Base-by-base conservation (phyloP, 2,113 vertebrate genomes). In the Acanthisitta chloris region DNA sequence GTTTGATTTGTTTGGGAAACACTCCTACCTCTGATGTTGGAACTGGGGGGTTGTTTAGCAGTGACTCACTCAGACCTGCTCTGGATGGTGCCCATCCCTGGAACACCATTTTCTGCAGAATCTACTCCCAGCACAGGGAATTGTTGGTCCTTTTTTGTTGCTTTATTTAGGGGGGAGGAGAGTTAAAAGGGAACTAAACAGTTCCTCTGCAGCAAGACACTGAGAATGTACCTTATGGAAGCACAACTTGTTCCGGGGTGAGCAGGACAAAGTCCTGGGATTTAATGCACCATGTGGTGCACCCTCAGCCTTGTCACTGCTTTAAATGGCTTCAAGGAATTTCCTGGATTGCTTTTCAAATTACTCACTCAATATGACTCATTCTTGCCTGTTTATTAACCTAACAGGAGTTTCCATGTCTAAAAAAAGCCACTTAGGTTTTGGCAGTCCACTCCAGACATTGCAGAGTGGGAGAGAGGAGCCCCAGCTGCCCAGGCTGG, bases 161-260 rank as follows among this genome's bases (percentile, higher is more conserved):
- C n/a, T n/a, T n/a, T n/a, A n/a, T n/a, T n/a, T n/a, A n/a, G n/a
- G n/a, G n/a, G n/a, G n/a, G n/a, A n/a, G n/a, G n/a, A n/a, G n/a
- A n/a, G n/a, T n/a, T n/a, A n/a, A n/a, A n/a, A 28, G 26, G 23
- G 13, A 92, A 17, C 38, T 31, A 17, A 73, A 26, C 28, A 23
- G 25, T 14, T 90, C 17, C 12, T 81, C 11, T 81, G 25, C 61
- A 74, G n/a, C 17, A 8, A 65, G 31, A 73, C 59, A 38, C 29
- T 34, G 20, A 77, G 0, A 64, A 40, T 34, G 15, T 40, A 42
- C 19, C 13, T 69, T 59, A 38, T 0, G 1, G 40, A 64, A 24
- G 6, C 54, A 40, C 0, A 0, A 34, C 38, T 62, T 10, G 7
- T 33, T 46, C 10, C 57, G 3, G 2, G 14, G 25, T 33, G 26